These are phyloP conservation scores for Lumbricus terrestris DNA, from an alignment of 2,888 invertebrate genomes.

Conservation along the genomic window DNA sequence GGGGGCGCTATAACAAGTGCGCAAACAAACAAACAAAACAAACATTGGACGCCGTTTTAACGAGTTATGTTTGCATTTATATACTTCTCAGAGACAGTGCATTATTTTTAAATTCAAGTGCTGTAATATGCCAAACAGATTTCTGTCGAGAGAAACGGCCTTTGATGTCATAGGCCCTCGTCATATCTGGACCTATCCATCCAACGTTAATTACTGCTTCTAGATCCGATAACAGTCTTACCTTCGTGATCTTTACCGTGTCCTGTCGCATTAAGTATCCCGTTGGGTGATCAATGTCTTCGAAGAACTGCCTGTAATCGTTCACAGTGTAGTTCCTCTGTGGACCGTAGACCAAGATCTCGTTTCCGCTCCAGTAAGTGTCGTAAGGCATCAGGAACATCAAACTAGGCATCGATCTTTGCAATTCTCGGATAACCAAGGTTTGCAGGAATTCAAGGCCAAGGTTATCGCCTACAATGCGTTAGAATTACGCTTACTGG, in stretches of 20 bases:
- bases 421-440: conserved; percentile 77
- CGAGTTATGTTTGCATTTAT: too few relatives aligned
- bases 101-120: too few relatives aligned
- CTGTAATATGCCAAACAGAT: too few relatives aligned
- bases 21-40: too few relatives aligned
- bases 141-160: too few relatives aligned
- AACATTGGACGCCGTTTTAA: too few relatives aligned
- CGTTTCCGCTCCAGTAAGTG: conserved; percentile 76
- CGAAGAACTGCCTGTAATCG: conserved; percentile 53
- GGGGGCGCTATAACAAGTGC: too few relatives aligned
- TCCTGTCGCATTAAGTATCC: conserved; percentile 51
- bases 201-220: too few relatives aligned
- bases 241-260: conserved; percentile 45
- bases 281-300: conserved; percentile 46
- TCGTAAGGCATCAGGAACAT: conserved; percentile 92
- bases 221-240: neutral
- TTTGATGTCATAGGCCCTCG: too few relatives aligned
- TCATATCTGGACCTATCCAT: too few relatives aligned
- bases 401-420: conserved; percentile 89
- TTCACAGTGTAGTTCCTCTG: conserved; percentile 53
- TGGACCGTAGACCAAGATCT: conserved; percentile 44
- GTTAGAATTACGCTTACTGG: too few relatives aligned
- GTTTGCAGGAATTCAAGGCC: conserved; percentile 61
- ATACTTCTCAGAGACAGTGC: too few relatives aligned
- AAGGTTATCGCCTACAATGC: neutral